Evolutionary conservation across 2,113 vertebrate species (phyloP), one percentile per base, ranked within the genome.

Genomic region (Lepisosteus osseus): DNA sequence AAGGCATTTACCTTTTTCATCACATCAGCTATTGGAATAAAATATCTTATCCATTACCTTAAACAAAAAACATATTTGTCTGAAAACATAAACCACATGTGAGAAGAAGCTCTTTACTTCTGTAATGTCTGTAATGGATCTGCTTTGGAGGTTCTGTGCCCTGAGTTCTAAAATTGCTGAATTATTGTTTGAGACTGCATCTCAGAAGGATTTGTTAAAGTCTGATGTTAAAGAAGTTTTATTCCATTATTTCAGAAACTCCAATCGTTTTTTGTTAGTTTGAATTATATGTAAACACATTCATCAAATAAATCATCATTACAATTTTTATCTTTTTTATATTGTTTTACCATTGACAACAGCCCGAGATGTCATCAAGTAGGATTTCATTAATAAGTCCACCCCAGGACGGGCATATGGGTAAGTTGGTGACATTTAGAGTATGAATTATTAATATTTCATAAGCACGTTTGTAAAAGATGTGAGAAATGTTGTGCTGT

Each of bases 381-480:
- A 93, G 94, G 67, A 77, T 95, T 65, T 94, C 94, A 6, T 7
- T 96, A 77, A 92, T 95, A 79, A 92, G 85, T 69, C 89, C 94
- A 41, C 90, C 92, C 0, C 90, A 86, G 4, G 87, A 91, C 17
- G 91, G 93, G 72, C 87, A 73, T 4, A 94, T 94, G 88, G 95
- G 95, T 97, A 76, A 85, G 92, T 81, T 44, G 54, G 47, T 45
- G 57, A 59, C 5, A n/a, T 13, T 59, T 5, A 59, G 12, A 4
- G 5, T 59, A n/a, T 59, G 9, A 13, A 13, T 5, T 4, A n/a
- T 59, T 59, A 59, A n/a, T 13, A n/a, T 13, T 59, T 11, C 5
- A 59, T 15, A 13, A 59, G 14, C 57, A n/a, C 5, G 57, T 59
- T 13, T 59, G 57, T n/a, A 13, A 59, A 15, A 59, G 6, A 59